phyloP scores from a whole-genome alignment of 2,888 invertebrate species.

The Apamea epomidion region DNA sequence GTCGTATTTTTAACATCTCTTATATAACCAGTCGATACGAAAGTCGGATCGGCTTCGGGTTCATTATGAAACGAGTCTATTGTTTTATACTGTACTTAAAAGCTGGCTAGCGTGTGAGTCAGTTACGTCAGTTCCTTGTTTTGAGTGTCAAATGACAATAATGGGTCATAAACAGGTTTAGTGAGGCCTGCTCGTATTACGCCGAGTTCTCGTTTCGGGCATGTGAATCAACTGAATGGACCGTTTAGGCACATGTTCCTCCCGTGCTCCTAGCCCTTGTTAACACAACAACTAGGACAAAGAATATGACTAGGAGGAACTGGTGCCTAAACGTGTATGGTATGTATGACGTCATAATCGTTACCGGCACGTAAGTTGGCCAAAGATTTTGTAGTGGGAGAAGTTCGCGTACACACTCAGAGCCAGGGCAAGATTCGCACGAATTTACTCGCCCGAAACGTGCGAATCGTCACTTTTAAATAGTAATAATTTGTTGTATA shows the following conservation, averaged over 20 bases:
- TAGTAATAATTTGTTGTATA: too few relatives aligned
- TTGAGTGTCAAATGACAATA: conserved; percentile 73
- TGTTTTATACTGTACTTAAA: conserved; percentile 69
- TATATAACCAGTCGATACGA: conserved; percentile 71
- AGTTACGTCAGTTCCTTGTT: conserved; percentile 77
- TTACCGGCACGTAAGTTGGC: background rate
- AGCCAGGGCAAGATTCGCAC: background rate
- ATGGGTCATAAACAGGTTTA: conserved; percentile 75
- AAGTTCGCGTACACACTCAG: too few relatives aligned
- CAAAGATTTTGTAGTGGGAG: too few relatives aligned
- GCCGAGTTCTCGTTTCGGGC: conserved; percentile 43
- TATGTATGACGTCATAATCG: conserved; percentile 7
- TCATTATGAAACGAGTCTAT: conserved; percentile 62
- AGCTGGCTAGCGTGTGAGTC: conserved; percentile 41
- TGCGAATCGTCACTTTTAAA: too few relatives aligned
- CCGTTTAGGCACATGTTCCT: conserved; percentile 23
- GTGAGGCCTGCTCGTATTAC: conserved; percentile 62
- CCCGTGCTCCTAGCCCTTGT: conserved; percentile 10
- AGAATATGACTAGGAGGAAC: background rate
- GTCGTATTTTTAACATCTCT: conserved; percentile 65
- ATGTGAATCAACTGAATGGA: conserved; percentile 52
- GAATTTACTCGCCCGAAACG: too few relatives aligned
- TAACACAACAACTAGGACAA: background rate
- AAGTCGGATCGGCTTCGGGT: conserved; percentile 67
- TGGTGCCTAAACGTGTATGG: background rate